A percentile compares a stretch with the other conserved stretches of the same genome.
Conservation (phyloP, 2,113 vertebrate species). For the Arothron firmamentum region DNA sequence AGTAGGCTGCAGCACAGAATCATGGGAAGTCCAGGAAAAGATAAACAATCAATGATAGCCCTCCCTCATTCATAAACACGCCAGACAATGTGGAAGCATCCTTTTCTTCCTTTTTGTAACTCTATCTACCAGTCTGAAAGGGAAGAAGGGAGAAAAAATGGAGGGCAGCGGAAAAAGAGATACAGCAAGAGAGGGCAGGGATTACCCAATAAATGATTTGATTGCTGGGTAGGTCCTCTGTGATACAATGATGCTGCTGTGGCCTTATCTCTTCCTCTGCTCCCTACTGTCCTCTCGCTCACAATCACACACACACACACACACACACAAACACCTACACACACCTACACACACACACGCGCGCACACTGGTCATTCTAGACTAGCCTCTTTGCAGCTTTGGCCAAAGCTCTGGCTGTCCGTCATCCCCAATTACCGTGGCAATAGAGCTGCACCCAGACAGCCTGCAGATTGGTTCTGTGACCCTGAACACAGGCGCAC, state of each 20-base stretch:
- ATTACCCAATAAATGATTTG: conserved; percentile 47
- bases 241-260: conserved; percentile 44
- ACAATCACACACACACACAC: conserved; percentile 36
- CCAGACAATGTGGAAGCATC: conserved; percentile 31
- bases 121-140: conserved; percentile 39
- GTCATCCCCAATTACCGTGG: conserved; percentile 75
- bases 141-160: conserved; percentile 15
- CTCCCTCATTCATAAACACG: conserved; percentile 70
- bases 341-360: conserved; percentile 44
- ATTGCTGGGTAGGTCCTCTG: conserved; percentile 44
- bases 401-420: conserved; percentile 68
- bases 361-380: conserved; percentile 59
- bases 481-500: conserved; percentile 60
- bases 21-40: conserved; percentile 69
- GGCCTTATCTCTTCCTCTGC: conserved; percentile 49
- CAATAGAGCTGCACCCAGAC: conserved; percentile 70
- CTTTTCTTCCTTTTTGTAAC: conserved; percentile 50
- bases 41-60: conserved; percentile 72
- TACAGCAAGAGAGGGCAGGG: conserved; percentile 21
- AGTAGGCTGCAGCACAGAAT: conserved; percentile 62
- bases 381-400: conserved; percentile 63
- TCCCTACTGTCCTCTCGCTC: conserved; percentile 25
- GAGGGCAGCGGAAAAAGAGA: neutral
- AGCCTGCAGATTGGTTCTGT: conserved; percentile 70
- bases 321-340: conserved; percentile 40